A percentile compares a stretch with the other conserved stretches of the same genome.
Evolutionary conservation across 2,797 vertebrate species (phyloP).

Genomic region (Discoglossus pictus): DNA sequence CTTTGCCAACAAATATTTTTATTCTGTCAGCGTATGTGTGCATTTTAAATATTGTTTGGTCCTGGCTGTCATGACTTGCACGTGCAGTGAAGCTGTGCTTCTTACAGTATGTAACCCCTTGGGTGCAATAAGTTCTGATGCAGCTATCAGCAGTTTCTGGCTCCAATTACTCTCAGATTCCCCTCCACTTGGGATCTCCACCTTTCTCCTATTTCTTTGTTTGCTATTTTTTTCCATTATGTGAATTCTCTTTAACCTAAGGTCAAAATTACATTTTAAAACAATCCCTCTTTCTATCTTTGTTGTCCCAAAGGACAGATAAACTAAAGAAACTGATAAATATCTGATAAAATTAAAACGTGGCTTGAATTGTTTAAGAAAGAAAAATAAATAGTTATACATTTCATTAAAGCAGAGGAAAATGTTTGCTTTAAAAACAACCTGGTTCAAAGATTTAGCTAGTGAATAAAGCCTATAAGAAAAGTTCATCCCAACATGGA

Average conservation of each 20-base stretch:
- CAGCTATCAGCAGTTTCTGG: constrained; percentile 49
- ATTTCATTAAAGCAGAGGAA: constrained; percentile 1
- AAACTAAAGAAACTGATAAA: too few relatives aligned
- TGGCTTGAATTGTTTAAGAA: neutral
- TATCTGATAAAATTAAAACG: constrained; percentile 9
- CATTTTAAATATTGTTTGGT: constrained; percentile 40
- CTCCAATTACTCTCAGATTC: constrained; percentile 40
- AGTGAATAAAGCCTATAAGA: too few relatives aligned
- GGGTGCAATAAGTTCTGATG: constrained; percentile 45
- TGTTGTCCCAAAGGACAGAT: too few relatives aligned
- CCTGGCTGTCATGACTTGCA: constrained; percentile 24
- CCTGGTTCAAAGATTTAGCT: too few relatives aligned
- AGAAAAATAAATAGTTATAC: neutral
- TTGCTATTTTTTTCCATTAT: constrained; percentile 39
- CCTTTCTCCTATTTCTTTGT: constrained; percentile 36
- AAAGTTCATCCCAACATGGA: too few relatives aligned
- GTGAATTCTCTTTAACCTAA: constrained; percentile 15
- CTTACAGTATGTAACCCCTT: constrained; percentile 40
- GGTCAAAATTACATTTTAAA: neutral
- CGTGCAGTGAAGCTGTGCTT: neutral
- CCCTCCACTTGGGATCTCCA: constrained; percentile 34
- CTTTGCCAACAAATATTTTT: constrained; percentile 51
- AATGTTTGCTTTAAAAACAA: too few relatives aligned
- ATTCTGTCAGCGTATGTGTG: constrained; percentile 38
- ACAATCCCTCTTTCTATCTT: too few relatives aligned